Evolutionary conservation across 2,113 vertebrate species (phyloP), one percentile per base, ranked within the genome.

Genomic region (Tamias sibiricus): DNA sequence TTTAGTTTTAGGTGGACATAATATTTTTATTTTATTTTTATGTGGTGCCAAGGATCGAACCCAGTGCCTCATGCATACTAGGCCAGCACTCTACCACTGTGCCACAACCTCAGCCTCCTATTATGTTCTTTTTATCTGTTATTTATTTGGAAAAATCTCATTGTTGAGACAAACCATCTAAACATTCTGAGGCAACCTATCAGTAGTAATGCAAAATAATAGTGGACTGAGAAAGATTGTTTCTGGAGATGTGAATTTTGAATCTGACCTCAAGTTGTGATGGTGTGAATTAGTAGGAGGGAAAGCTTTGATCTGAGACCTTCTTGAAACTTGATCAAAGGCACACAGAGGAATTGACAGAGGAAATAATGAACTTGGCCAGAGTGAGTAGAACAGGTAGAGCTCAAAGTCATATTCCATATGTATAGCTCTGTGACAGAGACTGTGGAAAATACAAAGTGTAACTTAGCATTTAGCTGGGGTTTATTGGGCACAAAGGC

Each of bases 81-180:
- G 28, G 64, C 64, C 30, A 66, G 28, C 64, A 30, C 37, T 74
- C 37, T 42, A 40, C 49, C 49, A 20, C 8, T 87, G 49, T 57
- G 69, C 52, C 37, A 74, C 42, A 4, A n/a, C 49, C 40, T 10
- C 54, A 87, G n/a, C 47, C n/a, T n/a, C n/a, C 62, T 71, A 52
- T 64, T 62, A 22, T 85, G 40, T 47, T 69, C 20, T 75, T 64
- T 95, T 76, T 47, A 10, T 90, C 64, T 24, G 32, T 59, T 40
- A 17, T 91, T 64, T 87, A 44, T 95, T 95, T 92, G 71, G 35
- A 93, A 96, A 94, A 95, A 64, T 95, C 62, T 92, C 72, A 30
- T 4, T 32, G 62, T 30, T 37, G 52, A 95, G 30, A 84, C 30
- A 85, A 87, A 77, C 20, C 57, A 89, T 71, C 35, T 91, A 26